A percentile compares a stretch with the other conserved stretches of the same genome.
These are phyloP conservation scores for Dasyprocta punctata DNA, from an alignment of 2,113 vertebrate genomes.

Conservation along the genomic window DNA sequence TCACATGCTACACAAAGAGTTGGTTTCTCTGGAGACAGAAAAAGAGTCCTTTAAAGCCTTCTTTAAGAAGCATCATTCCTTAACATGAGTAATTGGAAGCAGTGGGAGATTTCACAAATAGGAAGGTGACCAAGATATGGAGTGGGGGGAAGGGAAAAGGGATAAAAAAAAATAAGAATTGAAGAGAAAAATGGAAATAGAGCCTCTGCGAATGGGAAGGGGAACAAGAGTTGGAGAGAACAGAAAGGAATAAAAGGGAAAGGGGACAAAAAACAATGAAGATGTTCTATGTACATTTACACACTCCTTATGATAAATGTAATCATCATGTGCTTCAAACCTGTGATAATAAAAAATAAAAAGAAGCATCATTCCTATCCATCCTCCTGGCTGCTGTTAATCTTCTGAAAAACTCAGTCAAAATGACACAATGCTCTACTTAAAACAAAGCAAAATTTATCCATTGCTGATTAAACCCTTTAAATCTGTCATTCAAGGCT, in stretches of 20 bases:
- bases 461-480: background rate
- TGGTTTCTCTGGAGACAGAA: background rate
- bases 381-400: background rate
- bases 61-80: background rate
- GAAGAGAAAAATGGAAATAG: background rate
- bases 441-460: background rate
- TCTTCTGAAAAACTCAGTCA: background rate
- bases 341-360: background rate
- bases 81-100: background rate
- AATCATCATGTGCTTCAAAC: background rate
- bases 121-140: background rate
- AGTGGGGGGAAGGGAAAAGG: background rate
- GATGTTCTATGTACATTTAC: background rate
- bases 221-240: background rate
- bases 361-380: background rate
- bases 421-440: background rate
- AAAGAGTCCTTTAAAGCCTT: background rate
- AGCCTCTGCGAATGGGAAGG: background rate
- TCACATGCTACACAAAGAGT: background rate
- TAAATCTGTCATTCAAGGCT: slow-evolving; percentile 7
- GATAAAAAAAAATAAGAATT: background rate
- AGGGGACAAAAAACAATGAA: background rate
- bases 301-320: background rate
- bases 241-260: background rate
- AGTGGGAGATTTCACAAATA: background rate